Evolutionary conservation across 2,797 vertebrate species (phyloP).

Genomic region (Sciaenops ocellatus): DNA sequence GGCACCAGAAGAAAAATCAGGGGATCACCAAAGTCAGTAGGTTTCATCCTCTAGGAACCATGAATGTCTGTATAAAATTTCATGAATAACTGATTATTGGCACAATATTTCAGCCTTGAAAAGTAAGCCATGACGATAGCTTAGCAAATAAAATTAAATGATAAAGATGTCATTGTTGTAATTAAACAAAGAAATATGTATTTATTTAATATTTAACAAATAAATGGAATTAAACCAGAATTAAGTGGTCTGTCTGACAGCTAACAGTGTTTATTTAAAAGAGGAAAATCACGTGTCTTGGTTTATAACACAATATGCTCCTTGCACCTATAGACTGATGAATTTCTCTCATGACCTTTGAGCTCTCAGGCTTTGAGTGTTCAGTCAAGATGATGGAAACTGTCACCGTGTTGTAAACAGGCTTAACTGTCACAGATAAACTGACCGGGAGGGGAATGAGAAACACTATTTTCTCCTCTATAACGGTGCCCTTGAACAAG

Average conservation of each 20-base stretch:
- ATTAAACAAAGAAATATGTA: too few relatives aligned
- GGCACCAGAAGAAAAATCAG: not conserved
- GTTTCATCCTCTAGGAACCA: not conserved
- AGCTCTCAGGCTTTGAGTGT: not conserved
- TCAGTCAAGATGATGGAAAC: slow-evolving; percentile 2
- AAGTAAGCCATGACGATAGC: not conserved
- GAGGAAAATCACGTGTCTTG: too few relatives aligned
- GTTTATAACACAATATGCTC: not conserved
- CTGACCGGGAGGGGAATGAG: not conserved
- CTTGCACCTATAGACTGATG: not conserved
- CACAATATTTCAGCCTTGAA: too few relatives aligned
- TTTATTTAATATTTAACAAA: too few relatives aligned
- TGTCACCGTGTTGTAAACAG: not conserved
- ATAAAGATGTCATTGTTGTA: too few relatives aligned
- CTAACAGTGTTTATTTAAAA: too few relatives aligned
- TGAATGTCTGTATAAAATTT: not conserved
- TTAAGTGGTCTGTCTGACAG: too few relatives aligned
- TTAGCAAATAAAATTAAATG: not conserved
- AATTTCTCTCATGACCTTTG: not conserved
- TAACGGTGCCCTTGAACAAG: slow-evolving; percentile 1
- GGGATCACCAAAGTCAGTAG: not conserved
- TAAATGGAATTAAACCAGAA: too few relatives aligned
- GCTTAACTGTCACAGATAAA: slow-evolving; percentile 4
- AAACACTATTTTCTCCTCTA: slow-evolving; percentile 5
- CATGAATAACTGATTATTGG: too few relatives aligned